Base-by-base conservation (phyloP, 2,888 invertebrate genomes). In the Drosophila tripunctata region DNA sequence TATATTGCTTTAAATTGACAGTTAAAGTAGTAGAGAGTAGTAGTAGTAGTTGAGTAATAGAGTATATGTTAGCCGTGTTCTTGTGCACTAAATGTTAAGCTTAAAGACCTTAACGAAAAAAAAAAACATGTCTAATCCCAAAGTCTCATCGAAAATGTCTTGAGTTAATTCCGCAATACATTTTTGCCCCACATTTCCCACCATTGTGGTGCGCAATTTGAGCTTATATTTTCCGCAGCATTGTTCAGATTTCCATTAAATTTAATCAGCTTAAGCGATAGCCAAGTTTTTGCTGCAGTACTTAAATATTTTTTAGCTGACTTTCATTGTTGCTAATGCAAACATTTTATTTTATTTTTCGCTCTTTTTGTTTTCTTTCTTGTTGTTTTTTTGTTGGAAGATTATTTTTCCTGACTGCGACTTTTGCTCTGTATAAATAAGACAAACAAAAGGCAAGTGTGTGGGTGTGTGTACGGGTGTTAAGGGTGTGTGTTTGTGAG, bases 181-280 rank as follows among this genome's bases (percentile, higher is more conserved):
- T n/a, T 35, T 36, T n/a, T 8, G n/a, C 19, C 17, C 8, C 4
- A 33, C 45, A 12, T 33, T 45, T 31, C 3, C 31, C 45, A 21
- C 19, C 45, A 19, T 17, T 17, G 10, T 36, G 8, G 4, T 17
- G 7, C 10, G 4, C n/a, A 27, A 30, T 8, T 40, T 41, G 14
- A 5, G 10, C 7, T 17, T 35, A 14, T 19, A 7, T 30, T 15
- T 43, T 27, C 21, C 30, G 3, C 7, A 10, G 5, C 14, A 27
- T 35, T 45, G 5, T 10, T 36, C 6, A 14, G 41, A 52, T 41
- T 57, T 56, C 56, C 56, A 62, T 62, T 54, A 47, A 33, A 33
- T 8, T 22, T 74, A 75, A 72, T 60, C 64, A 55, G 64, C 75
- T 69, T 60, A 60, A 45, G 33, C 21, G 57, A 22, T 55, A 38